phyloP scores from a whole-genome alignment of 2,888 invertebrate genomes.

The Patella caerulea region DNA sequence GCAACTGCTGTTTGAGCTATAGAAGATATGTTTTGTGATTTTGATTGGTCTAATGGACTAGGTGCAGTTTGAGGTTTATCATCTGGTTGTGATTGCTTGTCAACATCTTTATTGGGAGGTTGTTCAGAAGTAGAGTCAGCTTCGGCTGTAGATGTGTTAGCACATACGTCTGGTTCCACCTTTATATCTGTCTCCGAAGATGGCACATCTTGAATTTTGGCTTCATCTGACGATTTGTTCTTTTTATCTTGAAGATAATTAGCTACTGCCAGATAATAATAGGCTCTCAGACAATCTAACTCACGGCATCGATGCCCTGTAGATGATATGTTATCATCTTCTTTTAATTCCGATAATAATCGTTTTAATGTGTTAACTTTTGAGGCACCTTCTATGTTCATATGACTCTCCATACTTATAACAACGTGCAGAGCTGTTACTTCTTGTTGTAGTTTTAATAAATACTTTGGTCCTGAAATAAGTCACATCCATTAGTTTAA shows the following conservation, averaged over 20 bases:
- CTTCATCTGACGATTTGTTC: constrained; percentile 17
- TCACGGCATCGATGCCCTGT: constrained; percentile 56
- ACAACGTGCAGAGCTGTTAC: constrained; percentile 63
- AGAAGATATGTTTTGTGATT: neutral
- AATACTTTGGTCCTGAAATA: constrained; percentile 63
- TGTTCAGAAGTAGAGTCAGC: neutral
- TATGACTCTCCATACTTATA: constrained; percentile 60
- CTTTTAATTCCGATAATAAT: constrained; percentile 57
- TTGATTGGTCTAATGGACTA: constrained; percentile 1
- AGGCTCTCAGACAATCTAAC: constrained; percentile 63
- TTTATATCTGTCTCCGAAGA: constrained; percentile 11
- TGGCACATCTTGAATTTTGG: constrained; percentile 12
- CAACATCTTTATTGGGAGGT: neutral
- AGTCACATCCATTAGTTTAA: neutral
- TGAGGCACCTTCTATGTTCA: constrained; percentile 53
- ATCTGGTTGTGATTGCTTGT: neutral
- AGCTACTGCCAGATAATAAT: constrained; percentile 58
- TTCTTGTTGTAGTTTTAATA: constrained; percentile 63
- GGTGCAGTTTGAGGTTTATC: constrained; percentile 5
- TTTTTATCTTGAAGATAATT: constrained; percentile 46
- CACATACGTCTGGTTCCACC: constrained; percentile 10
- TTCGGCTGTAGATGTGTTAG: neutral
- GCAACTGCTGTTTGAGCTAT: neutral
- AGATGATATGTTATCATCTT: constrained; percentile 54
- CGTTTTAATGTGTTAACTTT: constrained; percentile 57